Evolutionary conservation across 1,140 invertebrate species (phyloP).

Genomic region (Myzus persicae): DNA sequence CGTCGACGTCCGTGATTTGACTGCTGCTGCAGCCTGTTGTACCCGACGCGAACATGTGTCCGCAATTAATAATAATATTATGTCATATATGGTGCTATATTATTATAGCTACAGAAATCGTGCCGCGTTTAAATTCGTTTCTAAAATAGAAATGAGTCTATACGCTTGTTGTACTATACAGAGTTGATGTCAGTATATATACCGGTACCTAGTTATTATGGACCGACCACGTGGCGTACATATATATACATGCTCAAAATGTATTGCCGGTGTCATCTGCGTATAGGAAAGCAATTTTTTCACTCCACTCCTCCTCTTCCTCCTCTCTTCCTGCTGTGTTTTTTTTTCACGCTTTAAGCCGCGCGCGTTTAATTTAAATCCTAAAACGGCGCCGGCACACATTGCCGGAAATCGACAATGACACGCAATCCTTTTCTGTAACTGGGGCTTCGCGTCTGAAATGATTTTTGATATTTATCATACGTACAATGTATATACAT

Average conservation of each 20-base stretch:
- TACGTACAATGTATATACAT: neutral
- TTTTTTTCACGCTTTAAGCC: neutral
- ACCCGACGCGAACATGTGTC: slow-evolving; percentile 10
- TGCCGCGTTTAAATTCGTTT: slow-evolving; percentile 27
- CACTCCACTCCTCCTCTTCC: neutral
- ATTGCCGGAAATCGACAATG: slow-evolving; percentile 52
- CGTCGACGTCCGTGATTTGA: too few relatives aligned
- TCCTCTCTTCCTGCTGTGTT: neutral
- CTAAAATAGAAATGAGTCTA: slow-evolving; percentile 34
- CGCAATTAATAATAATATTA: slow-evolving; percentile 41
- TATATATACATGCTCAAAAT: neutral
- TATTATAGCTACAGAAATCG: neutral
- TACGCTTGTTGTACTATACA: too few relatives aligned
- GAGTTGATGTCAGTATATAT: neutral
- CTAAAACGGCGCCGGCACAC: slow-evolving; percentile 40
- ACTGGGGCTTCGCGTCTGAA: slow-evolving; percentile 1
- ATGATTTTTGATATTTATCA: slow-evolving; percentile 26
- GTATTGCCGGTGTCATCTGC: slow-evolving; percentile 3
- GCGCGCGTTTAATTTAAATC: slow-evolving; percentile 28
- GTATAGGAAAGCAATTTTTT: slow-evolving; percentile 43
- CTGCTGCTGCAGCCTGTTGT: too few relatives aligned
- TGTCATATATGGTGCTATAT: neutral
- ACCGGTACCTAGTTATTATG: neutral
- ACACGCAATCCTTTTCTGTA: slow-evolving; percentile 47
- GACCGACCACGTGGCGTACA: neutral